Evolutionary conservation across 1,140 invertebrate genomes (phyloP).

Genomic region (Cyclina sinensis): DNA sequence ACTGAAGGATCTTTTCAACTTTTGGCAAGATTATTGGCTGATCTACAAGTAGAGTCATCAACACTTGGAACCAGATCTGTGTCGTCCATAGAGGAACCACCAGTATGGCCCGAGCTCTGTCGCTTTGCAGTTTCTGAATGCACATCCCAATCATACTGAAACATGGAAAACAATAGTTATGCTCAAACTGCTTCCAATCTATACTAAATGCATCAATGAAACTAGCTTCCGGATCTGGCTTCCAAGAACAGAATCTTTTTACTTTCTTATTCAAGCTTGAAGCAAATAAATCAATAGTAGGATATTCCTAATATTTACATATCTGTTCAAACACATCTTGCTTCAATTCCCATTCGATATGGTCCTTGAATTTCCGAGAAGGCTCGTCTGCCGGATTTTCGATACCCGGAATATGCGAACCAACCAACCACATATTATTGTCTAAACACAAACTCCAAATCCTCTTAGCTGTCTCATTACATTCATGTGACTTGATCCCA

Average conservation of each 20-base stretch:
- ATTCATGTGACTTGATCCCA: constrained; percentile 24
- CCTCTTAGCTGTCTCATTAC: neutral
- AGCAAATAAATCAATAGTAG: constrained; percentile 35
- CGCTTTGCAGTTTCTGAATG: neutral
- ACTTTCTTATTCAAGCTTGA: neutral
- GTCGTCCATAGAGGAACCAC: constrained; percentile 42
- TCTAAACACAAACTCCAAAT: constrained; percentile 29
- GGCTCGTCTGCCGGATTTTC: neutral
- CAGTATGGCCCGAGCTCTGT: neutral
- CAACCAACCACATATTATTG: neutral
- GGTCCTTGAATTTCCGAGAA: constrained; percentile 3
- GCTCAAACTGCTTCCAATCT: neutral
- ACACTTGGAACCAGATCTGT: neutral
- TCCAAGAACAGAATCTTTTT: neutral
- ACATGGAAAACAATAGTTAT: neutral
- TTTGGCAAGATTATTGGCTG: constrained; percentile 16
- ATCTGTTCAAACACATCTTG: neutral
- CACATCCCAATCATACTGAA: neutral
- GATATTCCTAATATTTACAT: neutral
- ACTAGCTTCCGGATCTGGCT: constrained; percentile 39
- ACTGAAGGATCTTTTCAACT: constrained; percentile 10
- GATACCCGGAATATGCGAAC: neutral
- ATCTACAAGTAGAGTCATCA: constrained; percentile 4
- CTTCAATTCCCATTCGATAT: constrained; percentile 17
- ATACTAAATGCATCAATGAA: constrained; percentile 3